Percentiles rank a stretch among this genome's conserved stretches.
These are phyloP conservation scores for Hemaris fuciformis DNA, from an alignment of 2,888 invertebrate species.

Conservation along the genomic window DNA sequence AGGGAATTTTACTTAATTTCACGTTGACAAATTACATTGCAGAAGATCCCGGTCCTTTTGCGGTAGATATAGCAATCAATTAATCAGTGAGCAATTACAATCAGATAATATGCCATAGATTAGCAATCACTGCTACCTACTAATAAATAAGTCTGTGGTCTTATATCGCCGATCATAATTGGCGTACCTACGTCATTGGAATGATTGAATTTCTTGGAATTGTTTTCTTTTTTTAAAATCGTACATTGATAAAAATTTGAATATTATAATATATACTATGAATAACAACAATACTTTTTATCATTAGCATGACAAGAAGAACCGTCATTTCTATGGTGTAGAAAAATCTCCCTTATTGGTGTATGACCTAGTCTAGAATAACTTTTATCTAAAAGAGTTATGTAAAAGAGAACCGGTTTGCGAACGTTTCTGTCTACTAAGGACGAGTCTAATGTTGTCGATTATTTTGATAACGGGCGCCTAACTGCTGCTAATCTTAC, in stretches of 20 bases:
- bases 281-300: background rate
- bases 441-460: too few species aligned
- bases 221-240: slow-evolving; percentile 29
- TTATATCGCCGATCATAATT: slow-evolving; percentile 50
- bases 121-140: slow-evolving; percentile 37
- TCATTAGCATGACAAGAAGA: background rate
- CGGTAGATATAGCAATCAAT: slow-evolving; percentile 26
- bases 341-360: background rate
- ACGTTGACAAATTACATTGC: slow-evolving; percentile 4
- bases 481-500: too few species aligned
- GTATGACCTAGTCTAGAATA: too few species aligned
- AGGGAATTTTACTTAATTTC: background rate
- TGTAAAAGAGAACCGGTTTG: too few species aligned
- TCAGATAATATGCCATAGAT: slow-evolving; percentile 40
- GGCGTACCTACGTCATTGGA: slow-evolving; percentile 49
- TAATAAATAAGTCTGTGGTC: slow-evolving; percentile 35
- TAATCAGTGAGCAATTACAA: slow-evolving; percentile 30
- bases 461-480: too few species aligned
- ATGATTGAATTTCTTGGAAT: slow-evolving; percentile 40
- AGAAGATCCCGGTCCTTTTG: slow-evolving; percentile 21
- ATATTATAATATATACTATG: background rate
- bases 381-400: too few species aligned
- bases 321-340: background rate
- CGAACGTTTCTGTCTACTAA: too few species aligned
- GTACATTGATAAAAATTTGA: background rate